Evolutionary conservation across 2,888 invertebrate genomes (phyloP).

Genomic region (Metacarcinus magister): DNA sequence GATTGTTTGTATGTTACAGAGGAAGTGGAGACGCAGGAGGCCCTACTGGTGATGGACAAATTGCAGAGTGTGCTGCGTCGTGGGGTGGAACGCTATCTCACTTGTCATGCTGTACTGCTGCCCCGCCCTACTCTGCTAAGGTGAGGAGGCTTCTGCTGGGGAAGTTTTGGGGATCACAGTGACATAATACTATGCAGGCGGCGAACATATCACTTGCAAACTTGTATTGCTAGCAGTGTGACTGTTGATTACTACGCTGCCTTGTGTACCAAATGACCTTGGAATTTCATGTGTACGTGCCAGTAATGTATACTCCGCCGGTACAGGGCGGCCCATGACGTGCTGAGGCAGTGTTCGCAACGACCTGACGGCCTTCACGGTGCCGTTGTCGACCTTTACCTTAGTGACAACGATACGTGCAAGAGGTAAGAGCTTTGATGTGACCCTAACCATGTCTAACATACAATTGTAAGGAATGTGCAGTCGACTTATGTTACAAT

Average conservation of each 20-base stretch:
- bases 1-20: constrained; percentile 37
- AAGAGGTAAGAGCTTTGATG: constrained; percentile 51
- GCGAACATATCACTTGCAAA: background rate
- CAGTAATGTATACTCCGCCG: background rate
- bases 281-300: background rate
- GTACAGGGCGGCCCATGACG: constrained; percentile 51
- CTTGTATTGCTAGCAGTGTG: background rate
- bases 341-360: constrained; percentile 47
- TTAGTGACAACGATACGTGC: constrained; percentile 28
- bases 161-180: background rate
- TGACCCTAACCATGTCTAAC: background rate
- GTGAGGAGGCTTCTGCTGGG: background rate
- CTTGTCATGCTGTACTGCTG: background rate
- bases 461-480: background rate
- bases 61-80: constrained; percentile 64
- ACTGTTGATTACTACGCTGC: background rate
- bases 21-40: constrained; percentile 62
- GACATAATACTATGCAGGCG: background rate
- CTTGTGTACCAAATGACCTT: background rate
- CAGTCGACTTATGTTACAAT: background rate
- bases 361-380: constrained; percentile 61
- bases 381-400: constrained; percentile 64
- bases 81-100: constrained; percentile 66
- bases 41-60: constrained; percentile 47
- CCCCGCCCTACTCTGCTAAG: constrained; percentile 4